Evolutionary conservation across 2,888 invertebrate genomes (phyloP).

Genomic region (Epirrhoe alternata): DNA sequence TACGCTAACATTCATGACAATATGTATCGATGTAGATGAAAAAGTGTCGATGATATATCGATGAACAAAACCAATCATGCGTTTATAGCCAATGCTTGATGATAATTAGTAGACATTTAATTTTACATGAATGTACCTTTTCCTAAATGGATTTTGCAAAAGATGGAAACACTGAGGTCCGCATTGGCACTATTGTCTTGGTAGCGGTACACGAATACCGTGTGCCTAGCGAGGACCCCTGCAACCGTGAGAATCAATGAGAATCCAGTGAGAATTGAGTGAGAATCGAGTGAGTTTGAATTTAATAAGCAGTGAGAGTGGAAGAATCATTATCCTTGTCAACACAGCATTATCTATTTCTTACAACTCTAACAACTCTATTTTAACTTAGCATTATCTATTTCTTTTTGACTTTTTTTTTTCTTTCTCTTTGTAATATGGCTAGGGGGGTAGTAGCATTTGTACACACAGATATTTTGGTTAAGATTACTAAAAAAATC

Average conservation of each 20-base stretch:
- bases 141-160: slow-evolving; percentile 85
- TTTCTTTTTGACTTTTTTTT: too few species aligned
- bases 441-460: too few species aligned
- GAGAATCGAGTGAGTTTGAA: slow-evolving; percentile 23
- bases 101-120: slow-evolving; percentile 53
- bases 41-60: slow-evolving; percentile 10
- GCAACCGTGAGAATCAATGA: slow-evolving; percentile 62
- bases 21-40: slow-evolving; percentile 13
- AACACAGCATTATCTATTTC: too few species aligned
- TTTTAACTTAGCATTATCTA: too few species aligned
- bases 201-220: slow-evolving; percentile 82
- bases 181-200: slow-evolving; percentile 81
- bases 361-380: too few species aligned
- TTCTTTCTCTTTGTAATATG: too few species aligned
- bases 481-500: too few species aligned
- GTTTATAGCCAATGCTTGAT: slow-evolving; percentile 36
- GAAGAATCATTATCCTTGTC: background rate
- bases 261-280: slow-evolving; percentile 26
- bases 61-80: slow-evolving; percentile 36
- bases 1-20: slow-evolving; percentile 12
- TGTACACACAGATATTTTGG: too few species aligned
- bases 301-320: slow-evolving; percentile 5
- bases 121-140: slow-evolving; percentile 73
- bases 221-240: slow-evolving; percentile 83
- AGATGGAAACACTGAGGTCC: slow-evolving; percentile 82